phyloP scores from a whole-genome alignment of 2,888 invertebrate genomes.

The Athalia circularis region DNA sequence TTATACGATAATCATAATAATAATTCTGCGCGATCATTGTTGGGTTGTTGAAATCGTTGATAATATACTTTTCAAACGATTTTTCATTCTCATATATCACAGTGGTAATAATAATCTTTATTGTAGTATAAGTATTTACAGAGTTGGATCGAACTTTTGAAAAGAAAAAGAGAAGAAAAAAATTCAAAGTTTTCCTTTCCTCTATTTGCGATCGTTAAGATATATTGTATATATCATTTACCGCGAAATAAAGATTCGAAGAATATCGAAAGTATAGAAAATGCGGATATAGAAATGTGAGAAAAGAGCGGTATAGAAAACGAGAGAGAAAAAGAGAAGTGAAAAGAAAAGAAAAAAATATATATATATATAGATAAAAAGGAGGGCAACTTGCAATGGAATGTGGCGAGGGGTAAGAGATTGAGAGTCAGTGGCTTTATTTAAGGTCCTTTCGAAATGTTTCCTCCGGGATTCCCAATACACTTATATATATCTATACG shows the following conservation, averaged over 20 bases:
- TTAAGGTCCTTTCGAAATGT: conserved; percentile 22
- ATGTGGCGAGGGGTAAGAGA: too few relatives aligned
- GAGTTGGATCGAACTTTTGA: background rate
- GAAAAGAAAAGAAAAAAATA: background rate
- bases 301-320: conserved; percentile 6
- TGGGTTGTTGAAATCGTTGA: too few relatives aligned
- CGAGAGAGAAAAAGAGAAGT: conserved; percentile 6
- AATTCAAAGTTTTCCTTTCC: too few relatives aligned
- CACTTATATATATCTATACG: background rate
- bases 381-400: background rate
- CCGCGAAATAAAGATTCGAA: conserved; percentile 3
- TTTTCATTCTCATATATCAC: too few relatives aligned
- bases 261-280: background rate
- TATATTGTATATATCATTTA: too few relatives aligned
- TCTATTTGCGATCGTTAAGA: too few relatives aligned
- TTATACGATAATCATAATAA: too few relatives aligned
- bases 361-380: background rate
- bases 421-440: conserved; percentile 31
- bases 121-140: too few relatives aligned
- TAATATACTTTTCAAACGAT: too few relatives aligned
- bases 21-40: too few relatives aligned
- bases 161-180: background rate
- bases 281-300: background rate
- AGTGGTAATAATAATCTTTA: too few relatives aligned
- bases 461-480: conserved; percentile 23